These are phyloP conservation scores for Agapetus fuscipes DNA, from an alignment of 2,888 invertebrate genomes.

Conservation along the genomic window DNA sequence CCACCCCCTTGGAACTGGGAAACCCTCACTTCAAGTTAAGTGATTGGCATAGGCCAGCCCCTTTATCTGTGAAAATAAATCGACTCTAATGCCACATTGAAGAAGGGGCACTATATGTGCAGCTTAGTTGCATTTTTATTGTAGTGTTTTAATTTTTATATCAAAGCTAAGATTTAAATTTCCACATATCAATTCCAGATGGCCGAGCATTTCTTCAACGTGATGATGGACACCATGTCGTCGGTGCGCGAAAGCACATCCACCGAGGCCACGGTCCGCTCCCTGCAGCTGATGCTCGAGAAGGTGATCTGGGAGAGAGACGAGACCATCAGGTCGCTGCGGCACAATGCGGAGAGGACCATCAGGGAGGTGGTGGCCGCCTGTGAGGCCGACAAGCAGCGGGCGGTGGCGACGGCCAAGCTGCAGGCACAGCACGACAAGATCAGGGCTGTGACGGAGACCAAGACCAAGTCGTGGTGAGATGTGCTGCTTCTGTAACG, in stretches of 20 bases:
- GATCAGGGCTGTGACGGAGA: conserved; percentile 59
- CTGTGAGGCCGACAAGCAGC: conserved; percentile 60
- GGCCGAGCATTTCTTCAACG: conserved; percentile 57
- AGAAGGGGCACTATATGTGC: too few relatives aligned
- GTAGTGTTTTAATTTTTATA: too few relatives aligned
- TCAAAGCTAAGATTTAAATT: too few relatives aligned
- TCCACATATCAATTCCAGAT: conserved; percentile 42
- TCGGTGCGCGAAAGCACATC: conserved; percentile 43
- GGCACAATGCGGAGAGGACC: conserved; percentile 59
- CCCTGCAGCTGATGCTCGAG: conserved; percentile 59
- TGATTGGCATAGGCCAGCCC: too few relatives aligned
- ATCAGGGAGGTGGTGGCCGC: conserved; percentile 54
- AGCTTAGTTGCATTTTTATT: too few relatives aligned
- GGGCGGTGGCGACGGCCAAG: conserved; percentile 54
- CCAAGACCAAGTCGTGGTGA: conserved; percentile 83
- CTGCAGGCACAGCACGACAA: conserved; percentile 60
- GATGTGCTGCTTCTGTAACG: too few relatives aligned
- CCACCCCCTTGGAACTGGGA: too few relatives aligned
- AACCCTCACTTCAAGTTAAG: too few relatives aligned
- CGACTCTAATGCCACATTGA: too few relatives aligned
- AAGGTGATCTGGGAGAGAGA: conserved; percentile 59
- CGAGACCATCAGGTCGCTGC: conserved; percentile 64
- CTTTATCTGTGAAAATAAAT: too few relatives aligned
- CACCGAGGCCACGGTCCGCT: conserved; percentile 49
- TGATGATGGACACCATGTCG: conserved; percentile 57